Conservation (phyloP, 2,113 vertebrate genomes). For the Mus pahari region DNA sequence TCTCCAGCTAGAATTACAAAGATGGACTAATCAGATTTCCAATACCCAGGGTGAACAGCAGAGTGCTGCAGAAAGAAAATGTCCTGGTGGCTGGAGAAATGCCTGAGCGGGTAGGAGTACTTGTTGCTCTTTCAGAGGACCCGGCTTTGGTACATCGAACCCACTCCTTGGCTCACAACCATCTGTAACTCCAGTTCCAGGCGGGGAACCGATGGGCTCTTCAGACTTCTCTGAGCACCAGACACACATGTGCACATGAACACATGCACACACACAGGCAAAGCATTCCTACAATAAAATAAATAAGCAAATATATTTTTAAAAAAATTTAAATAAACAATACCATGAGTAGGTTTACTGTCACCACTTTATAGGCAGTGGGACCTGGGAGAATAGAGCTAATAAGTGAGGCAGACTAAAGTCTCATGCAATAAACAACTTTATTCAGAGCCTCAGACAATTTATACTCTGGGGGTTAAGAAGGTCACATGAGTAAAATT, state of each 20-base stretch:
- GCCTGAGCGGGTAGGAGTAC: not conserved
- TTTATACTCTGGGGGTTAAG: not conserved
- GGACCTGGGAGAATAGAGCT: not conserved
- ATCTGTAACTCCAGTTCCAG: not conserved
- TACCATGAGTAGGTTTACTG: not conserved
- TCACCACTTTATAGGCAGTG: not conserved
- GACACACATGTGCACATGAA: not conserved
- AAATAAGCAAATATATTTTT: not conserved
- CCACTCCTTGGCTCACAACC: not conserved
- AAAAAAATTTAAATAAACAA: not conserved
- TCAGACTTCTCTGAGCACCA: not conserved
- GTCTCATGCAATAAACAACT: not conserved
- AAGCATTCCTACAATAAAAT: not conserved
- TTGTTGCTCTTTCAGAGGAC: too few relatives aligned
- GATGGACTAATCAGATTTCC: not conserved
- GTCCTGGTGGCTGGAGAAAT: not conserved
- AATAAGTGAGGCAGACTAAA: not conserved
- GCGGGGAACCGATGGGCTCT: not conserved
- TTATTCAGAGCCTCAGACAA: not conserved
- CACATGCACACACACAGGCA: not conserved
- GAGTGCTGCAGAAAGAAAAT: not conserved
- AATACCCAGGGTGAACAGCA: not conserved
- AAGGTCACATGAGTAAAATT: not conserved
- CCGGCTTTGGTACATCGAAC: not conserved
- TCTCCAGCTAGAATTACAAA: slow-evolving; percentile 40